Conservation (phyloP, 1,140 invertebrate genomes). For the Atta colombica region DNA sequence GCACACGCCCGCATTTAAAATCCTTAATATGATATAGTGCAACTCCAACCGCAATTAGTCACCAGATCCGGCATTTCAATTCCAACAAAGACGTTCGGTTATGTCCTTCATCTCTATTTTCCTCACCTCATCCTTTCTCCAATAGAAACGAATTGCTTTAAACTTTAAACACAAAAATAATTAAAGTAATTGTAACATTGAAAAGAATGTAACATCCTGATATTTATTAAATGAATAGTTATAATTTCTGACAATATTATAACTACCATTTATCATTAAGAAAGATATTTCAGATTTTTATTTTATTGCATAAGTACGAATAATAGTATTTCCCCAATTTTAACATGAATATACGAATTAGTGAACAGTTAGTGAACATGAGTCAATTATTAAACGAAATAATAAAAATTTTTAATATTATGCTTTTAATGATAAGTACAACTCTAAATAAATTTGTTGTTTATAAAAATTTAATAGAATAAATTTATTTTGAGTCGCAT, state of each 20-base stretch:
- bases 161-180: background rate
- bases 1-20: slow-evolving; percentile 27
- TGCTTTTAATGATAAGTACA: too few relatives aligned
- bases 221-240: background rate
- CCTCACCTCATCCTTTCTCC: background rate
- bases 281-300: background rate
- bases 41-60: slow-evolving; percentile 38
- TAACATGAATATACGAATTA: background rate
- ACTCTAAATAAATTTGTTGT: too few relatives aligned
- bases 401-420: too few relatives aligned
- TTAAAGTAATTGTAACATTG: background rate
- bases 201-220: background rate
- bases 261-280: background rate
- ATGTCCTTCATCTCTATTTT: background rate
- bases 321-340: background rate
- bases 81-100: background rate
- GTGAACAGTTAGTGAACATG: too few relatives aligned
- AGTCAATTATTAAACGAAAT: too few relatives aligned
- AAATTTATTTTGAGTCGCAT: too few relatives aligned
- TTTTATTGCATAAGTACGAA: background rate
- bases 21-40: slow-evolving; percentile 32
- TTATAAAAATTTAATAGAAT: too few relatives aligned
- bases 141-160: background rate
- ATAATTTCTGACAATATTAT: background rate
- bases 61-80: slow-evolving; percentile 19